Evolutionary conservation across 1,140 invertebrate genomes (phyloP).

Genomic region (Rhopalosiphum padi): DNA sequence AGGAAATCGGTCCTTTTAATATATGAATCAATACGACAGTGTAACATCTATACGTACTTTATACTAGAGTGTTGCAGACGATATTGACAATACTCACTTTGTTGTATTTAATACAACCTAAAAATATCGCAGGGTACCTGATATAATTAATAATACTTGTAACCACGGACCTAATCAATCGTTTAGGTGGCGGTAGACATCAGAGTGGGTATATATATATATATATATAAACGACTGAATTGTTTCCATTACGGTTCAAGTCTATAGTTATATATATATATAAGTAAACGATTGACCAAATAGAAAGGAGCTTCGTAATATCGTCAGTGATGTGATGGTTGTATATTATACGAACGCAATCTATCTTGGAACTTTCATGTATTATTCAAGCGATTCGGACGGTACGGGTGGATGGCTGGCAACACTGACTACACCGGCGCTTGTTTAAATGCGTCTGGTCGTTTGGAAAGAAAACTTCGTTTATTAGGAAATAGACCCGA

Average conservation of each 20-base stretch:
- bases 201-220: background rate
- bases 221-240: background rate
- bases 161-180: background rate
- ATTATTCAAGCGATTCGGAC: slow-evolving; percentile 19
- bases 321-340: slow-evolving; percentile 4
- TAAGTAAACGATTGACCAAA: background rate
- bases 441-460: background rate
- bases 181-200: background rate
- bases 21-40: too few species aligned
- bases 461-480: slow-evolving; percentile 1
- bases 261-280: background rate
- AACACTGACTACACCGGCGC: background rate
- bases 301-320: background rate
- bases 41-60: background rate
- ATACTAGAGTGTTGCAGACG: background rate
- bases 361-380: slow-evolving; percentile 15
- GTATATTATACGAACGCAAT: slow-evolving; percentile 12
- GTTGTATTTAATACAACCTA: background rate
- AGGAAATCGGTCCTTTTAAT: too few species aligned
- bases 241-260: background rate
- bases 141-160: background rate
- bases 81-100: background rate
- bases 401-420: background rate
- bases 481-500: background rate
- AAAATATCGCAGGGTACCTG: background rate